These are phyloP conservation scores for Habrosyne pyritoides DNA, from an alignment of 2,888 invertebrate species.

Conservation along the genomic window DNA sequence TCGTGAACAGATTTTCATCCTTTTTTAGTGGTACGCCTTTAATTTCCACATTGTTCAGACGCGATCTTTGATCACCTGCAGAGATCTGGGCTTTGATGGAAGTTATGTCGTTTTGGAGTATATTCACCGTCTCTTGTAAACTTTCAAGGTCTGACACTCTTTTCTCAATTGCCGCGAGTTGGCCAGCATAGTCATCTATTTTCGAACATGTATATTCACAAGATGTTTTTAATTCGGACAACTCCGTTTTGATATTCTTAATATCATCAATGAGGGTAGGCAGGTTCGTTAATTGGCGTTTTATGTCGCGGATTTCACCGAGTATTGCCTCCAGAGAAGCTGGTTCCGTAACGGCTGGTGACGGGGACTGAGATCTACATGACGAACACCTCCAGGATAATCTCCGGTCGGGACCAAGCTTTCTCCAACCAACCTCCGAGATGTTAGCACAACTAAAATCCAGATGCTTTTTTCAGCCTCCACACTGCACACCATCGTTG, in stretches of 20 bases:
- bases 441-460: slow-evolving; percentile 11
- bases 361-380: slow-evolving; percentile 1
- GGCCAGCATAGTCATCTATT: slow-evolving; percentile 1
- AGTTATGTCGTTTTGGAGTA: not conserved
- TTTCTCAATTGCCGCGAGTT: not conserved
- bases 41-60: too few species aligned
- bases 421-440: slow-evolving; percentile 10
- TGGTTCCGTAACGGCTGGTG: not conserved
- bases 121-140: not conserved
- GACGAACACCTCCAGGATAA: slow-evolving; percentile 8
- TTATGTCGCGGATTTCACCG: not conserved
- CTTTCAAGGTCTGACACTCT: not conserved
- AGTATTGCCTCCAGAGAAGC: not conserved
- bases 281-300: not conserved
- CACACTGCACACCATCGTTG: slow-evolving; percentile 8
- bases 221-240: not conserved
- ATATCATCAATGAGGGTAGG: slow-evolving; percentile 7
- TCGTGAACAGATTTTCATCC: too few species aligned
- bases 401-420: slow-evolving; percentile 8
- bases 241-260: slow-evolving; percentile 5
- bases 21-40: too few species aligned
- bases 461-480: not conserved
- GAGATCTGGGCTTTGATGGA: too few species aligned
- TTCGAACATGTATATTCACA: not conserved
- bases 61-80: too few species aligned